Conservation (phyloP, 2,797 vertebrate species). For the Okamejei kenojei region DNA sequence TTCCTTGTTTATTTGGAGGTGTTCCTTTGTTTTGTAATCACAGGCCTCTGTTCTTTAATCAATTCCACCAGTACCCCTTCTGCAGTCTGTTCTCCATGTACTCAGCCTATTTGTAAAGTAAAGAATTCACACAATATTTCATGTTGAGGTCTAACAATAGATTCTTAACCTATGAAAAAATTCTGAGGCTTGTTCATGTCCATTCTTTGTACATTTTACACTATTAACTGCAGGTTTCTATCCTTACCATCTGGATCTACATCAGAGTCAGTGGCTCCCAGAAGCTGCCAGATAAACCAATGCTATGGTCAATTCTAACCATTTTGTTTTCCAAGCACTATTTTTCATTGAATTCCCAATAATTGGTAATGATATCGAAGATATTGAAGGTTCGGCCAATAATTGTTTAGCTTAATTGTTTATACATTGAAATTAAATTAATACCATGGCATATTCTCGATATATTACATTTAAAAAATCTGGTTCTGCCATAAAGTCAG, state of each 20-base stretch:
- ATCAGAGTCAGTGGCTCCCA: not conserved
- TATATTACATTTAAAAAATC: not conserved
- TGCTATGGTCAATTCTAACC: not conserved
- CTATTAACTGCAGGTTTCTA: not conserved
- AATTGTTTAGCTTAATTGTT: not conserved
- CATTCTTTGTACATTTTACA: conserved; percentile 14
- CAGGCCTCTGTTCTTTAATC: not conserved
- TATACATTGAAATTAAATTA: conserved; percentile 3
- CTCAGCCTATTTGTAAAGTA: conserved; percentile 10
- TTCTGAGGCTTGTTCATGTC: not conserved
- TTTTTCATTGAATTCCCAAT: not conserved
- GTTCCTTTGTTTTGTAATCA: conserved; percentile 34
- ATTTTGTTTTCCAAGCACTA: not conserved
- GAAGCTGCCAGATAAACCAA: not conserved
- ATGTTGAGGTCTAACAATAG: not conserved
- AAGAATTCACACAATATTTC: not conserved
- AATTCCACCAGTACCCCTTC: no score
- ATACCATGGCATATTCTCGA: not conserved
- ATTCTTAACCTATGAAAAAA: not conserved
- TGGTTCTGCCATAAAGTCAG: not conserved
- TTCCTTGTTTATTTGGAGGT: conserved; percentile 20
- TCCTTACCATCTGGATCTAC: not conserved
- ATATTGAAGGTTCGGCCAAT: not conserved
- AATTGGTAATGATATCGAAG: not conserved
- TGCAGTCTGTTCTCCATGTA: not conserved